Evolutionary conservation across 2,113 vertebrate genomes (phyloP).

Genomic region (Ictalurus furcatus): DNA sequence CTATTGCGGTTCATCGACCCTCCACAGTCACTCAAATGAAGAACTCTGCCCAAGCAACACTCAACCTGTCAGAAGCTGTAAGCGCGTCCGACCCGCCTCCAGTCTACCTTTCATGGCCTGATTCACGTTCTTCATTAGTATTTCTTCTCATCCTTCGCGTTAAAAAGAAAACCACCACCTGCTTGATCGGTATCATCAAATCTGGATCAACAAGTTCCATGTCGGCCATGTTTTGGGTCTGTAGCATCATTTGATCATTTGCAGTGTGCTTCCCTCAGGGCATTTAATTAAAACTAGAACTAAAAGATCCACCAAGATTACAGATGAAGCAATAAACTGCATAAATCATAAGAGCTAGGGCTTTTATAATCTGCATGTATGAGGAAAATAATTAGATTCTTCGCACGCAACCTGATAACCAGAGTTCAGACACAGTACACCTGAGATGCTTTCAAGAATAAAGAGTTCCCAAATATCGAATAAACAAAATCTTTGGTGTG

Average conservation of each 20-base stretch:
- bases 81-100: not conserved
- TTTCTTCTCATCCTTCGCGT: not conserved
- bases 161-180: not conserved
- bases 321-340: slow-evolving; percentile 11
- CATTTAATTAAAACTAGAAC: slow-evolving; percentile 20
- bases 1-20: slow-evolving; percentile 29
- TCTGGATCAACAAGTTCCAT: not conserved
- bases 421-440: not conserved
- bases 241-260: not conserved
- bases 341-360: not conserved
- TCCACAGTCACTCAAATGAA: slow-evolving; percentile 4
- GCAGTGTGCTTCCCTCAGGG: not conserved
- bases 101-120: not conserved
- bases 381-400: not conserved
- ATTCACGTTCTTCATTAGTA: not conserved
- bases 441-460: not conserved
- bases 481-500: not conserved
- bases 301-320: not conserved
- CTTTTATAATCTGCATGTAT: not conserved
- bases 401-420: not conserved
- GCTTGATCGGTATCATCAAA: not conserved
- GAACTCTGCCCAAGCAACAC: not conserved
- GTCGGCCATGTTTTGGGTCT: not conserved
- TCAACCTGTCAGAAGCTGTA: slow-evolving; percentile 33
- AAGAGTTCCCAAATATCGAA: not conserved